Evolutionary conservation across 2,113 vertebrate genomes (phyloP).

Genomic region (Cynocephalus volans): DNA sequence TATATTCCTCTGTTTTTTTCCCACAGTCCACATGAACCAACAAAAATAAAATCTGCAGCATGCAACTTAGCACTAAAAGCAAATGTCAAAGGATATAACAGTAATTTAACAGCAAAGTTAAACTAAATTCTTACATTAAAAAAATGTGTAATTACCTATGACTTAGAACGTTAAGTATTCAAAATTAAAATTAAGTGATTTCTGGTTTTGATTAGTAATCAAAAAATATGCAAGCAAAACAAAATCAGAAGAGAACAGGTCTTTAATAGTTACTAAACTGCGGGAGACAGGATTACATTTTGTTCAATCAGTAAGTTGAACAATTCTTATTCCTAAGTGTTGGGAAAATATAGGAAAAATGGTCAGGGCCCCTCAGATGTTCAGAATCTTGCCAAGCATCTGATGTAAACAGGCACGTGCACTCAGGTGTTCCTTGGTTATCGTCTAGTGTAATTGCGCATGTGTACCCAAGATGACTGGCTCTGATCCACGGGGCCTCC

Average conservation of each 20-base stretch:
- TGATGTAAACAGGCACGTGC: too few relatives aligned
- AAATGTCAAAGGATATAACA: slow-evolving; percentile 17
- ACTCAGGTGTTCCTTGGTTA: too few relatives aligned
- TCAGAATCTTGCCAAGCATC: too few relatives aligned
- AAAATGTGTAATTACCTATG: too few relatives aligned
- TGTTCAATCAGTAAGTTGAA: not conserved
- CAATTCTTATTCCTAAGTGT: not conserved
- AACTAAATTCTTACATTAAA: slow-evolving; percentile 14
- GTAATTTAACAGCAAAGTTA: not conserved
- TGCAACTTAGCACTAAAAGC: not conserved
- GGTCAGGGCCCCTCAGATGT: too few relatives aligned
- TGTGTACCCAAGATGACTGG: too few relatives aligned
- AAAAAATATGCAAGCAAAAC: slow-evolving; percentile 29
- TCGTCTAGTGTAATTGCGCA: too few relatives aligned
- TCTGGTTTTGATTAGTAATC: not conserved
- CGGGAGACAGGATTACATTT: not conserved
- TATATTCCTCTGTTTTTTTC: not conserved
- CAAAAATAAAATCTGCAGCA: slow-evolving; percentile 6
- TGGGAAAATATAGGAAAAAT: too few relatives aligned
- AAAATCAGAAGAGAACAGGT: not conserved
- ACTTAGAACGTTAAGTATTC: not conserved
- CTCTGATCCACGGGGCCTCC: too few relatives aligned
- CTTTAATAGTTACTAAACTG: slow-evolving; percentile 7
- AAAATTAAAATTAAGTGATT: not conserved
- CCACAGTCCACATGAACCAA: not conserved